phyloP scores from a whole-genome alignment of 2,113 vertebrate species.

The Petaurus breviceps region DNA sequence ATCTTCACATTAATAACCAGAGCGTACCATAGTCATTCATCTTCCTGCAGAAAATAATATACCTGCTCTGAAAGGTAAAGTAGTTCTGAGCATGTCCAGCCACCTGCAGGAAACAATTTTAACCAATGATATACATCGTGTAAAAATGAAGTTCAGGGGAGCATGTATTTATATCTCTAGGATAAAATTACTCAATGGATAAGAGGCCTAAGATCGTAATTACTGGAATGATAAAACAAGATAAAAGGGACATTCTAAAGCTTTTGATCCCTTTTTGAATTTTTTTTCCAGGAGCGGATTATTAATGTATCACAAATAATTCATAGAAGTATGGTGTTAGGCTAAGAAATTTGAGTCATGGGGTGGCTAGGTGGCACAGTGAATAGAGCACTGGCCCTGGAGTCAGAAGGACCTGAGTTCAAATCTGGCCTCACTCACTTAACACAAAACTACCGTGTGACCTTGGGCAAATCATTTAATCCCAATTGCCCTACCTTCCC shows the following conservation, averaged over 20 bases:
- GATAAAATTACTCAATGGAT: not conserved
- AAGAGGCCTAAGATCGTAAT: not conserved
- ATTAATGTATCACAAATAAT: constrained; percentile 42
- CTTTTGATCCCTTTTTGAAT: not conserved
- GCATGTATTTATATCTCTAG: constrained; percentile 12
- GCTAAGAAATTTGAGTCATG: constrained; percentile 17
- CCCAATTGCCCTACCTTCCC: too few relatives aligned
- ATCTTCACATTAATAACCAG: constrained; percentile 67
- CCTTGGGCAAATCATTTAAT: too few relatives aligned
- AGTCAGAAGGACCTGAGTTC: not conserved
- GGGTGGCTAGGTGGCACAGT: not conserved
- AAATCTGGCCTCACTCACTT: not conserved
- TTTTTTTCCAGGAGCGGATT: constrained; percentile 3
- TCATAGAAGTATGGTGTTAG: constrained; percentile 52
- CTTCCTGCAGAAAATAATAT: constrained; percentile 38
- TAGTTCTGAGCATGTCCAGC: constrained; percentile 26
- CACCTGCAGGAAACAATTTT: constrained; percentile 44
- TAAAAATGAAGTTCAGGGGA: not conserved
- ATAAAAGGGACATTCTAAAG: constrained; percentile 49
- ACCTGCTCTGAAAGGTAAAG: constrained; percentile 38
- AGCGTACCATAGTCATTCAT: constrained; percentile 49
- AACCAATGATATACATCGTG: constrained; percentile 27
- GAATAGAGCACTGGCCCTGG: not conserved
- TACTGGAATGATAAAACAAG: constrained; percentile 33
- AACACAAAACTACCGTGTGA: too few relatives aligned